phyloP scores from a whole-genome alignment of 2,113 vertebrate species.

The Gyps fulvus region DNA sequence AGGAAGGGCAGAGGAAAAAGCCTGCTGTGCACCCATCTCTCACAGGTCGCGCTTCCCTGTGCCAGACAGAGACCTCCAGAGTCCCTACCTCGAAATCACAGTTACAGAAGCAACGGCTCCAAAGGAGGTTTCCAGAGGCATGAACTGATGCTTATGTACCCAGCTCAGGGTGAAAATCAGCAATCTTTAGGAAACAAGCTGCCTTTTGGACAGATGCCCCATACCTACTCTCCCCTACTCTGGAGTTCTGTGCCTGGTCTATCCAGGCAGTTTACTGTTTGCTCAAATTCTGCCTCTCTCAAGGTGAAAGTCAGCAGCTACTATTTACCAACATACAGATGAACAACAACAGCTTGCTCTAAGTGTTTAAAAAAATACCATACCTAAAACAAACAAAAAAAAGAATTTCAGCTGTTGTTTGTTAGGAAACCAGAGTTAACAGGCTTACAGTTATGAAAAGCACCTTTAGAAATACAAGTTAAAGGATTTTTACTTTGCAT shows the following conservation, averaged over 20 bases:
- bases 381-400: conserved; percentile 34
- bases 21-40: not conserved
- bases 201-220: not conserved
- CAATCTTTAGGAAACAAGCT: not conserved
- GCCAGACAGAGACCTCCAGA: not conserved
- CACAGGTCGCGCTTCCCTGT: accelerated
- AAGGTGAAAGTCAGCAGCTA: not conserved
- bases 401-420: conserved; percentile 40
- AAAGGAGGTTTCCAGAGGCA: not conserved
- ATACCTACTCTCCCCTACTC: accelerated
- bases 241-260: not conserved
- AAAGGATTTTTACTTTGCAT: not conserved
- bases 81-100: accelerated
- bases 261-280: not conserved
- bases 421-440: not conserved
- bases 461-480: not conserved
- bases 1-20: not conserved
- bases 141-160: accelerated
- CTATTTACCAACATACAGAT: not conserved
- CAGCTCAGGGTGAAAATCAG: not conserved
- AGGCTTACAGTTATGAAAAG: not conserved
- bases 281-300: not conserved
- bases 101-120: accelerated
- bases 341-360: not conserved
- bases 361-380: not conserved